Evolutionary conservation across 2,797 vertebrate genomes (phyloP).

Genomic region (Enteromius viviparus): DNA sequence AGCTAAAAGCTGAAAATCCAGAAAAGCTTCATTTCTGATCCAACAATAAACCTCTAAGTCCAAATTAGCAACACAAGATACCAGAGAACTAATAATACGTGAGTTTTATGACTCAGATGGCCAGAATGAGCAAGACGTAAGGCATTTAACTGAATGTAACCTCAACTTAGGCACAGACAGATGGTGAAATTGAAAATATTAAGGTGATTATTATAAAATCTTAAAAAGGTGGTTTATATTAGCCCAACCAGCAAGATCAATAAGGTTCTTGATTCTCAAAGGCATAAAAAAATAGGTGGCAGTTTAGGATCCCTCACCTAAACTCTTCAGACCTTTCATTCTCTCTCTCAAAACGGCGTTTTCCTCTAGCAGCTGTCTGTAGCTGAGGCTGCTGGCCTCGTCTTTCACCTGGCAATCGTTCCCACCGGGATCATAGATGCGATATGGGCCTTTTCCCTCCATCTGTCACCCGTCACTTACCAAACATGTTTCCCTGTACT

Average conservation of each 20-base stretch:
- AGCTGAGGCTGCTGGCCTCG: constrained; percentile 76
- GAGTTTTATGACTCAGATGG: background rate
- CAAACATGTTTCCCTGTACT: constrained; percentile 72
- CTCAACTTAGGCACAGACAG: background rate
- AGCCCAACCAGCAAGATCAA: background rate
- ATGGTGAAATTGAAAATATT: background rate
- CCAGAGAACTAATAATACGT: background rate
- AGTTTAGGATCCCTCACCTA: constrained; percentile 79
- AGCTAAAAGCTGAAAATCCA: constrained; percentile 30
- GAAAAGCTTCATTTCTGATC: constrained; percentile 26
- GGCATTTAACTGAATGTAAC: background rate
- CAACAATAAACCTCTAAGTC: background rate
- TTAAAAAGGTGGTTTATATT: background rate
- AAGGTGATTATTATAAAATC: background rate
- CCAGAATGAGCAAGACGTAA: background rate
- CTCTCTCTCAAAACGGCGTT: constrained; percentile 89
- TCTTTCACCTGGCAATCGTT: constrained; percentile 79
- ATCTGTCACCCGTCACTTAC: constrained; percentile 77
- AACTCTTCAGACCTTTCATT: constrained; percentile 95
- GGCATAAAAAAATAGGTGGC: background rate
- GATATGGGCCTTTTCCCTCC: constrained; percentile 95
- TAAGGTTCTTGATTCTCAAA: background rate
- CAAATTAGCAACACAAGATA: constrained; percentile 18
- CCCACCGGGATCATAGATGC: constrained; percentile 96
- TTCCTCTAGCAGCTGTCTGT: constrained; percentile 91